Conservation (phyloP, 2,113 vertebrate genomes). For the Sceloporus undulatus region DNA sequence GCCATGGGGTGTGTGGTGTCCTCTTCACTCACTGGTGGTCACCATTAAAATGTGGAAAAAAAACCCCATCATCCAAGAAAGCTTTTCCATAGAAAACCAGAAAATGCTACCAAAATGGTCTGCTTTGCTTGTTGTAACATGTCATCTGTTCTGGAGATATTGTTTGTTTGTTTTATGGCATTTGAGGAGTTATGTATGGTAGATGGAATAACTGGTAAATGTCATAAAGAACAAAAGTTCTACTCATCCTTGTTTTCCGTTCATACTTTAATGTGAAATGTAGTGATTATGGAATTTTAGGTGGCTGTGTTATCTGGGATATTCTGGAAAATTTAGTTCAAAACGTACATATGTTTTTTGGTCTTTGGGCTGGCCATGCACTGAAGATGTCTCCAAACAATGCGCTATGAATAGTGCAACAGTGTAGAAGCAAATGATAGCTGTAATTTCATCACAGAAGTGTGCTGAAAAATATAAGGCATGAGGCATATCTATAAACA, state of each 20-base stretch:
- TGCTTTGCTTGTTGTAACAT: not conserved
- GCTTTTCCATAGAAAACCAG: not conserved
- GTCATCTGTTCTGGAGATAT: not conserved
- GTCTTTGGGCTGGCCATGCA: not conserved
- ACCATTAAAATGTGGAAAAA: not conserved
- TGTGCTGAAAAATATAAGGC: not conserved
- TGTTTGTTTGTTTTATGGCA: not conserved
- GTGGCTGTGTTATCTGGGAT: no score
- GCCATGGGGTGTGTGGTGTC: no score
- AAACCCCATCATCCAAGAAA: not conserved
- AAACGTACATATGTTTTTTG: no score
- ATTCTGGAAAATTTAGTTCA: no score
- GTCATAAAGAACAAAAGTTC: not conserved
- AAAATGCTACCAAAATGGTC: not conserved
- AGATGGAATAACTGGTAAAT: not conserved
- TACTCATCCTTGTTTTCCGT: not conserved
- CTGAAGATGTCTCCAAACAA: conserved; percentile 10
- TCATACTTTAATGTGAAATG: not conserved
- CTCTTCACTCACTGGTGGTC: no score
- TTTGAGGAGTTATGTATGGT: not conserved
- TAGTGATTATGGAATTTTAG: not conserved
- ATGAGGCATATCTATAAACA: conserved; percentile 29
- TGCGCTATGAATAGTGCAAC: conserved; percentile 9
- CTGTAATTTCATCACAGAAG: conserved; percentile 40
- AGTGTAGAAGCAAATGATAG: not conserved